Conservation (phyloP, 23 tunicate species). For the Ciona savignyi region DNA sequence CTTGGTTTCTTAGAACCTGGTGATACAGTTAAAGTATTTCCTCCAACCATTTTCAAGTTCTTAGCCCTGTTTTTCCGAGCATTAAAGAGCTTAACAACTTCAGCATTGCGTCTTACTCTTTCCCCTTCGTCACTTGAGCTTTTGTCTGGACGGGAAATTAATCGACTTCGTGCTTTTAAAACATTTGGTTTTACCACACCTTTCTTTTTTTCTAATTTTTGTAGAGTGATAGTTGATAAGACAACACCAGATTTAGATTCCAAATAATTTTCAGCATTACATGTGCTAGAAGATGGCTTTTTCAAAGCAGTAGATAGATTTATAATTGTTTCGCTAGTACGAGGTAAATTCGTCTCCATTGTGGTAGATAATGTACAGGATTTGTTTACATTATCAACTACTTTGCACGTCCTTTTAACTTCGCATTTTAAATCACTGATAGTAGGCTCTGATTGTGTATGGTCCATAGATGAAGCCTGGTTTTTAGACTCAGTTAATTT, state of each 20-base stretch:
- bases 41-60: not conserved
- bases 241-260: too few relatives aligned
- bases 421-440: too few relatives aligned
- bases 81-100: not conserved
- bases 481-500: not conserved
- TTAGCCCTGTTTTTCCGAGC: not conserved
- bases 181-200: not conserved
- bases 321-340: not conserved
- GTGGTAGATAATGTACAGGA: too few relatives aligned
- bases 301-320: not conserved
- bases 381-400: too few relatives aligned
- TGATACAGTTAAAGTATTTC: not conserved
- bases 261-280: too few relatives aligned
- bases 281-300: not conserved
- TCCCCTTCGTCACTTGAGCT: conserved; percentile 1
- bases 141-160: not conserved
- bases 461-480: too few relatives aligned
- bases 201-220: too few relatives aligned
- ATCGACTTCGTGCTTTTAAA: not conserved
- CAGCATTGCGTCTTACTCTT: not conserved
- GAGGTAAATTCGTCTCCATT: too few relatives aligned
- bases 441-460: too few relatives aligned
- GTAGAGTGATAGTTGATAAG: too few relatives aligned
- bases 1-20: not conserved
- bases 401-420: too few relatives aligned